A percentile compares a stretch with the other conserved stretches of the same genome.
Evolutionary conservation across 2,888 invertebrate species (phyloP).

Genomic region (Metacarcinus magister): DNA sequence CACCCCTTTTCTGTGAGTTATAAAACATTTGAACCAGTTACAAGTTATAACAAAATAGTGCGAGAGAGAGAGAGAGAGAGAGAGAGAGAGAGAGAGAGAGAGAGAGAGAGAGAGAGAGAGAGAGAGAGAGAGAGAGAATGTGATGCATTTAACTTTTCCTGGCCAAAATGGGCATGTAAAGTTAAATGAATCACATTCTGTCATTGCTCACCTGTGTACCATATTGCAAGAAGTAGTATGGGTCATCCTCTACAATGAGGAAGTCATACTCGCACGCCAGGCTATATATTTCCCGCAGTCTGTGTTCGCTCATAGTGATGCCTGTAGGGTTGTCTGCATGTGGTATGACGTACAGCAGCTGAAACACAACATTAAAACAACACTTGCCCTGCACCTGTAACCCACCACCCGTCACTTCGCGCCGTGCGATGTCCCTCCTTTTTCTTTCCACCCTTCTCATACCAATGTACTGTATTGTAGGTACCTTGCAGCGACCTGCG

Average conservation of each 20-base stretch:
- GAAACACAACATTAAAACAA: background rate
- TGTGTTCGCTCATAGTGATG: constrained; percentile 88
- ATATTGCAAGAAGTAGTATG: constrained; percentile 92
- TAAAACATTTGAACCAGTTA: no score
- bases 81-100: no score
- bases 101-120: no score
- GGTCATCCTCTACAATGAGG: constrained; percentile 92
- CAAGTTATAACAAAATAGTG: no score
- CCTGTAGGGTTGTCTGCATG: constrained; percentile 89
- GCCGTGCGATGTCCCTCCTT: background rate
- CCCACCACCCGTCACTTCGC: background rate
- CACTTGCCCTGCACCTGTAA: background rate
- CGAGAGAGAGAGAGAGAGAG: no score
- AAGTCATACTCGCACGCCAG: constrained; percentile 88
- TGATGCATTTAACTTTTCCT: no score
- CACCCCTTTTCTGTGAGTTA: no score
- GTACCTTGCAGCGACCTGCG: background rate
- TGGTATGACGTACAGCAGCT: constrained; percentile 68
- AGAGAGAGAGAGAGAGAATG: no score
- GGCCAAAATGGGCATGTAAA: no score
- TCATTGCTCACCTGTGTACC: constrained; percentile 83
- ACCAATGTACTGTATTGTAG: background rate
- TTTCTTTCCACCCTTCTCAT: background rate
- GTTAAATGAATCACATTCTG: no score
- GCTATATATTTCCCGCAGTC: constrained; percentile 89